A percentile compares a stretch with the other conserved stretches of the same genome.
Conservation (phyloP, 1,140 invertebrate species). For the Aphelinus certus region DNA sequence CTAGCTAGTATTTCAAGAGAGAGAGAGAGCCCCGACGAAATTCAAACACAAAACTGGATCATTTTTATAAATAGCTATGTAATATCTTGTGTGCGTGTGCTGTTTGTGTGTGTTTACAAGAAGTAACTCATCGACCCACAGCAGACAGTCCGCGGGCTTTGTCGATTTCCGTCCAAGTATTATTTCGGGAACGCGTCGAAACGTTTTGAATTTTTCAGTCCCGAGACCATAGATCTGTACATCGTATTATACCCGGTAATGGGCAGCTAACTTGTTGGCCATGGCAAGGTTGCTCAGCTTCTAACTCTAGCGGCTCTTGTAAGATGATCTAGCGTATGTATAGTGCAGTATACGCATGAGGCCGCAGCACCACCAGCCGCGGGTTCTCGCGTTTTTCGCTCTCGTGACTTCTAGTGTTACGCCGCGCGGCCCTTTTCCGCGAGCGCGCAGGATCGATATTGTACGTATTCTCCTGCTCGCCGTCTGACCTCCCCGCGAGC, state of each 20-base stretch:
- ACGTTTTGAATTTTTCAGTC: no score
- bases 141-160: no score
- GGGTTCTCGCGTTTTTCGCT: slow-evolving; percentile 3
- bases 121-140: background rate
- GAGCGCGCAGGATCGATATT: background rate
- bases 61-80: slow-evolving; percentile 16
- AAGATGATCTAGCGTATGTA: no score
- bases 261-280: no score
- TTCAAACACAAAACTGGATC: slow-evolving; percentile 16
- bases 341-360: background rate
- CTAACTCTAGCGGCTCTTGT: no score
- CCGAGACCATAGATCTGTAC: background rate
- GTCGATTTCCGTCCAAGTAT: no score
- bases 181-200: no score
- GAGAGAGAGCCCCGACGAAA: slow-evolving; percentile 11
- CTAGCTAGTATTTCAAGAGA: slow-evolving; percentile 9
- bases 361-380: background rate
- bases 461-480: no score
- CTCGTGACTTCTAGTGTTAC: slow-evolving; percentile 39
- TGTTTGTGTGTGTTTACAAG: background rate
- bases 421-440: slow-evolving; percentile 1
- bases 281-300: no score
- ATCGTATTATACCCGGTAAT: background rate
- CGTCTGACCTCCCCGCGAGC: no score
- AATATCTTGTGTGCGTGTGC: no score